These are phyloP conservation scores for Tangara arthus DNA, from an alignment of 2,797 vertebrate genomes.

Conservation along the genomic window DNA sequence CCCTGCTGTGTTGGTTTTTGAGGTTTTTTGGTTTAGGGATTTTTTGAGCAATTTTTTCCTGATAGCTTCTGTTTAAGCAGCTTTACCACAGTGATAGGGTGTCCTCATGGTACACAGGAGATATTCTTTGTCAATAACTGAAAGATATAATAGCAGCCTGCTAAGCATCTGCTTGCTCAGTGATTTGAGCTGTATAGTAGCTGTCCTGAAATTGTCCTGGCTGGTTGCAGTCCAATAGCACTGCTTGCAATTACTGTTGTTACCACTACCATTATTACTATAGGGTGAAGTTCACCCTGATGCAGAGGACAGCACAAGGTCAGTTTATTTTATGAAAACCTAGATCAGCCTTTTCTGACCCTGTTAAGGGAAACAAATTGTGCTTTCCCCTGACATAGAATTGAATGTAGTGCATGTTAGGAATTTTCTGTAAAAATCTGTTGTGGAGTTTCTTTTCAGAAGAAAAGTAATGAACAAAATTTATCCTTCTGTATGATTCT, in stretches of 20 bases:
- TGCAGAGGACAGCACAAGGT: conserved; percentile 11
- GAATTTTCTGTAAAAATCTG: not conserved
- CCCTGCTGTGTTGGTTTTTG: not conserved
- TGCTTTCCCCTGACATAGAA: not conserved
- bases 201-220: conserved; percentile 24
- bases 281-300: not conserved
- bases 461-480: not conserved
- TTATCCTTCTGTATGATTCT: not conserved
- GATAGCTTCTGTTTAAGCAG: conserved; percentile 1
- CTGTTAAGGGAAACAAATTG: not conserved
- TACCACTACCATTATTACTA: not conserved
- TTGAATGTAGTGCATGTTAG: not conserved
- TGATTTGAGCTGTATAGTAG: conserved; percentile 1
- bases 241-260: conserved; percentile 10
- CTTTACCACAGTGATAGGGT: not conserved
- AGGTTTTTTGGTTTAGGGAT: not conserved
- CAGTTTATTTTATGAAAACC: not conserved
- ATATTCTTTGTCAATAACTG: conserved; percentile 17
- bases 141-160: not conserved
- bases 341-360: not conserved
- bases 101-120: not conserved
- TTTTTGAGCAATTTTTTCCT: not conserved
- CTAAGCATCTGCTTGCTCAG: conserved; percentile 12
- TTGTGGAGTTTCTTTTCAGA: not conserved
- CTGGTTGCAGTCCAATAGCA: not conserved